phyloP scores from a whole-genome alignment of 2,888 invertebrate species.

The Agrypnus murinus region DNA sequence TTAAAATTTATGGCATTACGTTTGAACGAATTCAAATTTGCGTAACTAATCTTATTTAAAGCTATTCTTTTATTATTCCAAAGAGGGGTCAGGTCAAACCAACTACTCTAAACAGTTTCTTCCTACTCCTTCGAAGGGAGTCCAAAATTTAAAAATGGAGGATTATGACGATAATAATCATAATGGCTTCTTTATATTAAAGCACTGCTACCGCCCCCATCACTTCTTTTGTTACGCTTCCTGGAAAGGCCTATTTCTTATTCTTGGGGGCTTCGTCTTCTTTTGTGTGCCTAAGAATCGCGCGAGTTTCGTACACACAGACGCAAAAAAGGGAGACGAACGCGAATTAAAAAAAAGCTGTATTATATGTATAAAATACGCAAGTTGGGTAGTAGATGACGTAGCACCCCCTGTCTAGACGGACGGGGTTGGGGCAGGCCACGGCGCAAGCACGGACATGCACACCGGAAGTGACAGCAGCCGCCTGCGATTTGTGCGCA shows the following conservation, averaged over 20 bases:
- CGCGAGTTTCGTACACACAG: slow-evolving; percentile 20
- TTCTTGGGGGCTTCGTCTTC: slow-evolving; percentile 3
- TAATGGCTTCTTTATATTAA: neutral
- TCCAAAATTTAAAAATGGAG: too few species aligned
- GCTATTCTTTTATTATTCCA: too few species aligned
- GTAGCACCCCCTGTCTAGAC: slow-evolving; percentile 61
- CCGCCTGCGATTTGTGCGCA: slow-evolving; percentile 47
- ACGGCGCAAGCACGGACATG: slow-evolving; percentile 63
- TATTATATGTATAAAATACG: too few species aligned
- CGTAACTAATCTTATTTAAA: too few species aligned
- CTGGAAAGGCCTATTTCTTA: slow-evolving; percentile 4
- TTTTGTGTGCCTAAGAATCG: too few species aligned
- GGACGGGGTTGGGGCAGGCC: slow-evolving; percentile 61
- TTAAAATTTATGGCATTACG: too few species aligned
- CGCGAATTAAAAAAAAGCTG: slow-evolving; percentile 33
- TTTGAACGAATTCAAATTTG: too few species aligned
- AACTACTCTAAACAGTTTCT: too few species aligned
- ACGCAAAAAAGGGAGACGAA: slow-evolving; percentile 18
- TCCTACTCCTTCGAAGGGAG: too few species aligned
- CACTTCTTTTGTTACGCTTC: slow-evolving; percentile 15
- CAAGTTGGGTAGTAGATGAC: slow-evolving; percentile 57
- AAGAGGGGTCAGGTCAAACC: too few species aligned
- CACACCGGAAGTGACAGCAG: slow-evolving; percentile 56
- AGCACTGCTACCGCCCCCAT: neutral
- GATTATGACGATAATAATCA: too few species aligned